Conservation (phyloP, 2,888 invertebrate genomes). For the Homarus gammarus region DNA sequence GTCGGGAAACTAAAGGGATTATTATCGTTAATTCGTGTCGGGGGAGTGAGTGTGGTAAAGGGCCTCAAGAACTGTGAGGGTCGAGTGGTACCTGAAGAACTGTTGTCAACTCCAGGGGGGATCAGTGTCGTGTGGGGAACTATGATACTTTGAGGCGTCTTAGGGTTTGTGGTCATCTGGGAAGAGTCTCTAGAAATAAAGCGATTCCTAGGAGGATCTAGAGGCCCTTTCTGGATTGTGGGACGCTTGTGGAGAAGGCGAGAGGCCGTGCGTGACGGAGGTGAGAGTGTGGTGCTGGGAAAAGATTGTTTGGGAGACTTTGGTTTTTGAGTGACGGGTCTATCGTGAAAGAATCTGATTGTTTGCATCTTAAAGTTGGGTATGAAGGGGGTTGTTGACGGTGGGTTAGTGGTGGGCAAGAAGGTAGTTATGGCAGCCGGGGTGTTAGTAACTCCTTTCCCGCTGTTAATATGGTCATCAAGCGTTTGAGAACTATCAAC, state of each 20-base stretch:
- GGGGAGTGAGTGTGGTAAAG: not conserved
- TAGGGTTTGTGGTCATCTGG: not conserved
- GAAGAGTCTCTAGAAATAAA: not conserved
- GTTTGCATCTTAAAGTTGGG: conserved; percentile 12
- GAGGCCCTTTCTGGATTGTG: not conserved
- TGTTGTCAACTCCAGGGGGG: not conserved
- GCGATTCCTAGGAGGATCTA: not conserved
- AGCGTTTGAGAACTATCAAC: conserved; percentile 43
- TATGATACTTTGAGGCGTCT: not conserved
- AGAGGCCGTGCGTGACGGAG: not conserved
- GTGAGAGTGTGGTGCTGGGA: conserved; percentile 3
- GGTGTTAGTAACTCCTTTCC: conserved; percentile 8
- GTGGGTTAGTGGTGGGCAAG: conserved; percentile 30
- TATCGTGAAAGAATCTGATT: not conserved
- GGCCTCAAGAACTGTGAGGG: not conserved
- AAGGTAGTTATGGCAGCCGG: conserved; percentile 10
- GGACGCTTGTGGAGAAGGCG: not conserved
- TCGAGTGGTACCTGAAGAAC: not conserved
- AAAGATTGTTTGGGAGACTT: not conserved
- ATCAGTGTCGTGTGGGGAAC: not conserved
- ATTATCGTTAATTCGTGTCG: not conserved
- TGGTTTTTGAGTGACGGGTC: not conserved
- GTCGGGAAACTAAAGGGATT: not conserved
- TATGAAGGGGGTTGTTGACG: not conserved
- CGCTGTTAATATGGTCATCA: conserved; percentile 32